Evolutionary conservation across 2,113 vertebrate genomes (phyloP), one percentile per base, ranked within the genome.

Genomic region (Ciconia stormi): DNA sequence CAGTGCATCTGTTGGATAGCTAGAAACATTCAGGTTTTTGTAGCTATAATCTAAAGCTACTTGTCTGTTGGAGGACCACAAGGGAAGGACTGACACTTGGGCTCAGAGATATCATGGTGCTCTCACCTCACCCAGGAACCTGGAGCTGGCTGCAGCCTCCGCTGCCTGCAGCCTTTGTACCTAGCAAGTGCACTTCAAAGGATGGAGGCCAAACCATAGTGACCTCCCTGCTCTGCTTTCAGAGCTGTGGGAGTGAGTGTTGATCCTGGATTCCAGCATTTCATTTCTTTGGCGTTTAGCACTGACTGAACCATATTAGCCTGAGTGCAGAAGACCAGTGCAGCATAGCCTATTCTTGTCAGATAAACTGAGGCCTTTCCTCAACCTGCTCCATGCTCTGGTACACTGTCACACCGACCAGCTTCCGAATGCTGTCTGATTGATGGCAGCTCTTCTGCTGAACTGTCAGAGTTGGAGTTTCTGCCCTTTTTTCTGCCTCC

Each of bases 331-430:
- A 36, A 58, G 59, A 63, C 16, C 38, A n/a, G 32, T 12, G 23
- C 42, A 63, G 32, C 30, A 10, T 7, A 63, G 11, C 2, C 13
- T 59, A 7, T 32, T 56, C 16, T 38, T 42, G 19, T 71, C 49
- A 53, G 29, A 70, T 17, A 73, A 63, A 46, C 13, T 6, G 11
- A 46, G 32, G 7, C 26, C 22, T 63, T 87, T 76, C 47, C 11
- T 89, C 58, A 56, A 26, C 36, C 11, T 63, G 12, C 10, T 58
- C 47, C 38, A 4, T 71, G 59, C 25, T 32, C 30, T 0, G 0
- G 71, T 49, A 22, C 1, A 2, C 6, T 49, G 18, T 55, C 38
- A 70, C 9, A 52, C 11, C 1, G 0, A 59, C 8, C 14, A 2
- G 1, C 17, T 85, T 66, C n/a, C 0, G 1, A 20, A 72, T n/a